Conservation (phyloP, 2,888 invertebrate species). For the Ypsolopha sequella region DNA sequence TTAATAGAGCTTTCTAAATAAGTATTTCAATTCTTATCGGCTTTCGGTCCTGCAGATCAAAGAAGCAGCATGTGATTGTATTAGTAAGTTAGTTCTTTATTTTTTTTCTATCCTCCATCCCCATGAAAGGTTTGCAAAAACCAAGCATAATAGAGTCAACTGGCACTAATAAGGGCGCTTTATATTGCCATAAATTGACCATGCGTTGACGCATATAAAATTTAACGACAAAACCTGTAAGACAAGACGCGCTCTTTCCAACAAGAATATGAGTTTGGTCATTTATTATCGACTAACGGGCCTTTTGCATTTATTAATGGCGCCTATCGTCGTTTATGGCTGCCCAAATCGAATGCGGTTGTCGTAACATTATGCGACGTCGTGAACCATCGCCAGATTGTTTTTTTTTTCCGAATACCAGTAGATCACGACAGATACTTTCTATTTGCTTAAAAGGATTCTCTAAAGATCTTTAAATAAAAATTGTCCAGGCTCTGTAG, state of each 20-base stretch:
- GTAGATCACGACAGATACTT: too few relatives aligned
- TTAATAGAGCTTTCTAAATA: too few relatives aligned
- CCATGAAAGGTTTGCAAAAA: too few relatives aligned
- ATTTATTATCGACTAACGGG: slow-evolving; percentile 18
- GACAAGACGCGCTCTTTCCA: slow-evolving; percentile 9
- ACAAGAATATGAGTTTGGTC: slow-evolving; percentile 2
- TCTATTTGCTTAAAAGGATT: too few relatives aligned
- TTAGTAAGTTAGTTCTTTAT: too few relatives aligned
- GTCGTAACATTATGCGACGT: slow-evolving; percentile 7
- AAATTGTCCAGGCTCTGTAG: too few relatives aligned
- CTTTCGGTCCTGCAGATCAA: too few relatives aligned
- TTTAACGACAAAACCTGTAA: slow-evolving; percentile 16
- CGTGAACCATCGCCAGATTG: slow-evolving; percentile 1
- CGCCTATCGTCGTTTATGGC: slow-evolving; percentile 7
- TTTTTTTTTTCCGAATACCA: neutral
- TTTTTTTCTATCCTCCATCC: too few relatives aligned
- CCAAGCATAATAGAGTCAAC: neutral
- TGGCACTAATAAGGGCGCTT: slow-evolving; percentile 1
- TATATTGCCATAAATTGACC: neutral
- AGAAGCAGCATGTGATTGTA: too few relatives aligned
- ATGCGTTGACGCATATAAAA: slow-evolving; percentile 22
- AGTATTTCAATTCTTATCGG: too few relatives aligned
- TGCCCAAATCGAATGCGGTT: slow-evolving; percentile 5
- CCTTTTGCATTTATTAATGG: slow-evolving; percentile 11
- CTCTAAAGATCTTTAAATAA: too few relatives aligned